phyloP scores from a whole-genome alignment of 2,888 invertebrate genomes.

The Pilophorus perplexus region DNA sequence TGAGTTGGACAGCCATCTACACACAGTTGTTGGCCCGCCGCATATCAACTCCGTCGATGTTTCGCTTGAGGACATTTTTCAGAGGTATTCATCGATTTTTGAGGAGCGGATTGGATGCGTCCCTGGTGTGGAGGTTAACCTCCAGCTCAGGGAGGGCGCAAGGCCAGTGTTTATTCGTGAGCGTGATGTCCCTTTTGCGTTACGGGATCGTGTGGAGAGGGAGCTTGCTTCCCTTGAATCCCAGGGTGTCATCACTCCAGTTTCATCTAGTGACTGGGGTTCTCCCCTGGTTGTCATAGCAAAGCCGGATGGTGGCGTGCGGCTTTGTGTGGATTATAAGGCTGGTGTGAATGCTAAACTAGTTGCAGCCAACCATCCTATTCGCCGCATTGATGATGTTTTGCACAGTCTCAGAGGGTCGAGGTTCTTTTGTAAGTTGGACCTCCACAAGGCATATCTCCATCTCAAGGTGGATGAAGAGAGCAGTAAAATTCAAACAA shows the following conservation, averaged over 20 bases:
- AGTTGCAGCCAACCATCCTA: conserved; percentile 46
- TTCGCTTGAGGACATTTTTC: conserved; percentile 28
- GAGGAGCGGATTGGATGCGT: conserved; percentile 29
- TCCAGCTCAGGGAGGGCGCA: conserved; percentile 9
- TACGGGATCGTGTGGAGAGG: not conserved
- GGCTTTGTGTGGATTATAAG: conserved; percentile 28
- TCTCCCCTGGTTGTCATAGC: conserved; percentile 27
- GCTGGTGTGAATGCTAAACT: conserved; percentile 39
- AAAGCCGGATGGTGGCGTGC: conserved; percentile 26
- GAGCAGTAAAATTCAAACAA: conserved; percentile 15
- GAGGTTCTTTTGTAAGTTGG: conserved; percentile 23
- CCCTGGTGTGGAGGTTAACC: conserved; percentile 15
- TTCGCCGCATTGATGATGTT: conserved; percentile 43
- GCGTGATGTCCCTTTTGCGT: conserved; percentile 35
- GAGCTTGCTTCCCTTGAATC: conserved; percentile 4
- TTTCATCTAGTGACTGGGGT: conserved; percentile 39
- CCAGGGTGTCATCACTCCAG: conserved; percentile 27
- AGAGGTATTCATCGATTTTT: conserved; percentile 13
- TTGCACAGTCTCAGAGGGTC: conserved; percentile 29
- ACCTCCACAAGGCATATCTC: conserved; percentile 26
- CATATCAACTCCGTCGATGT: conserved; percentile 9
- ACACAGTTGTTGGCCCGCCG: not conserved
- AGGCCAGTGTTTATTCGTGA: conserved; percentile 29
- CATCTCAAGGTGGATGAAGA: conserved; percentile 27
- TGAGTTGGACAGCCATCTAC: conserved; percentile 16